Percentiles rank a stretch among this genome's conserved stretches.
phyloP scores from a whole-genome alignment of 2,113 vertebrate genomes.

The Bothrops jararaca region DNA sequence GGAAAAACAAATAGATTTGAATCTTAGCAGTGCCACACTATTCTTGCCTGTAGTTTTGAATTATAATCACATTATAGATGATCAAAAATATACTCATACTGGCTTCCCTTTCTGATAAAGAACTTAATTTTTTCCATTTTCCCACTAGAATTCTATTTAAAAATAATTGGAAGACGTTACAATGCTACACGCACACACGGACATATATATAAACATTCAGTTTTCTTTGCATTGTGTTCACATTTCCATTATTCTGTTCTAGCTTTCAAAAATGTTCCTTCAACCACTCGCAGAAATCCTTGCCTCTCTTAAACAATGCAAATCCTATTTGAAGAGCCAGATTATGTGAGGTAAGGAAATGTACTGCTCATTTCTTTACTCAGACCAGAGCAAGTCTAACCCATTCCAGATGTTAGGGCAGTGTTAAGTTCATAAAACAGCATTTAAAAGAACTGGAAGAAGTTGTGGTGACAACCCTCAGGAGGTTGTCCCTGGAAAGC shows the following conservation, averaged over 20 bases:
- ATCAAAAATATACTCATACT: neutral
- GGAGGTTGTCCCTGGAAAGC: neutral
- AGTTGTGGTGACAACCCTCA: neutral
- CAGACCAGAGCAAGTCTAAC: conserved; percentile 9
- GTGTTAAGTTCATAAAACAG: conserved; percentile 30
- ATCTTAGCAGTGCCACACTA: neutral
- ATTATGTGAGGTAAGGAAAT: neutral
- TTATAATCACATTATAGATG: neutral
- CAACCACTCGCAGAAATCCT: neutral
- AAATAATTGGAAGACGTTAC: neutral
- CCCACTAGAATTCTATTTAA: neutral
- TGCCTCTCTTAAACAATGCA: neutral
- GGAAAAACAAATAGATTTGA: neutral
- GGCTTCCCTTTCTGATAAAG: neutral
- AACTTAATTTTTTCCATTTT: neutral
- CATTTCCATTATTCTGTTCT: neutral
- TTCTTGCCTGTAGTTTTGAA: neutral
- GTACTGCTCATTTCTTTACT: conserved; percentile 35
- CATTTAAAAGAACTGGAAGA: conserved; percentile 6
- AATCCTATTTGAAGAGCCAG: neutral
- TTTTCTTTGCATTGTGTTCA: neutral
- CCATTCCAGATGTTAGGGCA: conserved; percentile 10
- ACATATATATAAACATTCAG: neutral
- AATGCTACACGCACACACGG: neutral
- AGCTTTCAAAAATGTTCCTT: neutral